Conservation (phyloP, 2,888 invertebrate genomes). For the Chirona hameri region DNA sequence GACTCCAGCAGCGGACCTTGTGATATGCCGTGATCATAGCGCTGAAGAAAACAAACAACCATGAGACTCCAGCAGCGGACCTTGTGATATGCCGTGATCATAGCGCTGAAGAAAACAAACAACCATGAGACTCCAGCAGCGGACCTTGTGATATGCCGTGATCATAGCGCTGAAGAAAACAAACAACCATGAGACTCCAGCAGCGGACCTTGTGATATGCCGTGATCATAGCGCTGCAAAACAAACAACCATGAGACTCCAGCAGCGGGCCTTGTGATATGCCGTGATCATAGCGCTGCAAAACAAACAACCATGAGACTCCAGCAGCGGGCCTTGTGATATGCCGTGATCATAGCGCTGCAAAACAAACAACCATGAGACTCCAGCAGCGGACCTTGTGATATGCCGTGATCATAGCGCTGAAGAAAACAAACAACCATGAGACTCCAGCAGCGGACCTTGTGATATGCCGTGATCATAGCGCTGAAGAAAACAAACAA, state of each 20-base stretch:
- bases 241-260: slow-evolving; percentile 94
- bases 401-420: slow-evolving; percentile 80
- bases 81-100: slow-evolving; percentile 69
- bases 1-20: slow-evolving; percentile 69
- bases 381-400: slow-evolving; percentile 63
- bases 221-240: no score
- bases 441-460: slow-evolving; percentile 71
- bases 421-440: no score
- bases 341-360: no score
- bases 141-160: slow-evolving; percentile 66
- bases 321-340: slow-evolving; percentile 60
- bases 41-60: no score
- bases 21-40: slow-evolving; percentile 74
- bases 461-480: slow-evolving; percentile 73
- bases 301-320: slow-evolving; percentile 95
- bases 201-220: slow-evolving; percentile 59
- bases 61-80: slow-evolving; percentile 76
- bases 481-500: no score
- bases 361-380: no score
- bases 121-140: slow-evolving; percentile 85
- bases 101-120: no score
- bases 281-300: no score
- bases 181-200: slow-evolving; percentile 93
- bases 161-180: no score
- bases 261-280: slow-evolving; percentile 59